phyloP scores from a whole-genome alignment of 1,140 invertebrate genomes.

The Araneus ventricosus region DNA sequence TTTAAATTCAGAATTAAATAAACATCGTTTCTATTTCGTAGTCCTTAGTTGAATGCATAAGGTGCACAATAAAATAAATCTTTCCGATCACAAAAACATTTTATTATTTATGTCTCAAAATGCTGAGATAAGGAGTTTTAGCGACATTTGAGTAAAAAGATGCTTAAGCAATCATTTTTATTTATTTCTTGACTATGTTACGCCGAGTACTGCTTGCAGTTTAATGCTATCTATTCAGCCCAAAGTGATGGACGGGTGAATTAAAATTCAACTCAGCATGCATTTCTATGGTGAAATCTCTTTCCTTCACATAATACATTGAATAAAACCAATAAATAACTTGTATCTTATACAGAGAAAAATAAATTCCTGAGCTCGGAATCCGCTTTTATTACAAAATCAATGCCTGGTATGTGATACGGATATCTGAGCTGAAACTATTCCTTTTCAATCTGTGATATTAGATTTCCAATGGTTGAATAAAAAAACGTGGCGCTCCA shows the following conservation, averaged over 20 bases:
- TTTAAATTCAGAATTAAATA: too few relatives aligned
- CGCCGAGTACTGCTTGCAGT: too few relatives aligned
- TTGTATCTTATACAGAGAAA: not conserved
- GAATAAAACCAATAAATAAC: conserved; percentile 33
- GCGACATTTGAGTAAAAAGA: too few relatives aligned
- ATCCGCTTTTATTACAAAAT: conserved; percentile 12
- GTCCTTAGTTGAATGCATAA: too few relatives aligned
- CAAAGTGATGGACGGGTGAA: not conserved
- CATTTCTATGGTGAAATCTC: not conserved
- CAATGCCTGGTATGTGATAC: not conserved
- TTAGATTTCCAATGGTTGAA: not conserved
- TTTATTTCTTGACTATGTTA: too few relatives aligned
- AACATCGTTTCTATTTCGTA: too few relatives aligned
- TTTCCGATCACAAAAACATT: too few relatives aligned
- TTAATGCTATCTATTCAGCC: too few relatives aligned
- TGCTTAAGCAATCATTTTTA: too few relatives aligned
- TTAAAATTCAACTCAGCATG: not conserved
- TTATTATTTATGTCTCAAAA: too few relatives aligned
- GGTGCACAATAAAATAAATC: too few relatives aligned
- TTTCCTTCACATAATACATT: not conserved
- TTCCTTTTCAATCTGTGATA: not conserved
- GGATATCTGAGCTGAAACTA: not conserved
- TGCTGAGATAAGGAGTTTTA: too few relatives aligned
- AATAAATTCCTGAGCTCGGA: not conserved
- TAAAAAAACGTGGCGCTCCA: not conserved